Evolutionary conservation across 2,888 invertebrate species (phyloP).

Genomic region (Acheta domesticus): DNA sequence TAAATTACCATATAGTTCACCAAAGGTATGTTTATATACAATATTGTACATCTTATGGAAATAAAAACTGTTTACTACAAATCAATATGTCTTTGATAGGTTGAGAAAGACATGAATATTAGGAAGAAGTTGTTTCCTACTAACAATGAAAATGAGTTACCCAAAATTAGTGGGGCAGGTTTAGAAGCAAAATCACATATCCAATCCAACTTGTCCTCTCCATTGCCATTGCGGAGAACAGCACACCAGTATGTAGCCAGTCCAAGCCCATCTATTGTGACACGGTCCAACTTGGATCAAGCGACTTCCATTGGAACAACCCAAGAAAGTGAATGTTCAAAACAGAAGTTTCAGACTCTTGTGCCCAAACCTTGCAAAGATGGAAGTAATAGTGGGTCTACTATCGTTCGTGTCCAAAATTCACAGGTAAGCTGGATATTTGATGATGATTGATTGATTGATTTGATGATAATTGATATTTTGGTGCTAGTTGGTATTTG

Average conservation of each 20-base stretch:
- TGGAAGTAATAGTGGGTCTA: constrained; percentile 31
- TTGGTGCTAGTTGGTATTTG: too few relatives aligned
- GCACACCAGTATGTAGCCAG: not conserved
- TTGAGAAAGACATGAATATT: not conserved
- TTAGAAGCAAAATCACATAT: not conserved
- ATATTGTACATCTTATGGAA: too few relatives aligned
- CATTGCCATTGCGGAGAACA: not conserved
- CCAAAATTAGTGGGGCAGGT: not conserved
- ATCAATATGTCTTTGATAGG: not conserved
- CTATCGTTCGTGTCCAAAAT: constrained; percentile 39
- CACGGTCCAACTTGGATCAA: not conserved
- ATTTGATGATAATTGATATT: not conserved
- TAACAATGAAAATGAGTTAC: not conserved
- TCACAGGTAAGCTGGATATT: constrained; percentile 37
- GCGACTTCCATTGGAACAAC: not conserved
- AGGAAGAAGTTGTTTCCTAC: not conserved
- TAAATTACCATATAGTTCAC: not conserved
- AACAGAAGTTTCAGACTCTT: constrained; percentile 35
- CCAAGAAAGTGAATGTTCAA: not conserved
- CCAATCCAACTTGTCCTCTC: not conserved
- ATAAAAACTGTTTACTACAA: too few relatives aligned
- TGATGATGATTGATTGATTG: not conserved
- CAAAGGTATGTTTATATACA: not conserved
- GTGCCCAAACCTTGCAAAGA: constrained; percentile 29
- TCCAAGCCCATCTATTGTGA: not conserved